These are phyloP conservation scores for Branchinecta lynchi DNA, from an alignment of 1,140 invertebrate species.

Conservation along the genomic window DNA sequence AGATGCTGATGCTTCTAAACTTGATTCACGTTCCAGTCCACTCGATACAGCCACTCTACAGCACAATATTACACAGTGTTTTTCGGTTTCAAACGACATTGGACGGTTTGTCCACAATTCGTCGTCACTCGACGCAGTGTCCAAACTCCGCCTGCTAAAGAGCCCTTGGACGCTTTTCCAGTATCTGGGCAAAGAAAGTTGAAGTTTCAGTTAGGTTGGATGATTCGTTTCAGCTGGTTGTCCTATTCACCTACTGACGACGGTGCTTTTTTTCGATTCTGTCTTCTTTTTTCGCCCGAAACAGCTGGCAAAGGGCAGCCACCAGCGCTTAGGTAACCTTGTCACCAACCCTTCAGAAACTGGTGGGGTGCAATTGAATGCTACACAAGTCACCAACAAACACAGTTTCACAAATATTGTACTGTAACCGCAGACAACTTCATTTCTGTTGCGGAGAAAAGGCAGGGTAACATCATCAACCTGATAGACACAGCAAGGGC, in stretches of 20 bases:
- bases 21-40: slow-evolving; percentile 1
- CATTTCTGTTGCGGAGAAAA: slow-evolving; percentile 6
- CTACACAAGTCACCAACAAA: slow-evolving; percentile 5
- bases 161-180: no score
- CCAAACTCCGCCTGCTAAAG: no score
- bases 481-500: slow-evolving; percentile 4
- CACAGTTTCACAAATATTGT: neutral
- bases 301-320: neutral
- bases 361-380: no score
- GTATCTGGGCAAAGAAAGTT: no score
- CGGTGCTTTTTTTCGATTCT: slow-evolving; percentile 6
- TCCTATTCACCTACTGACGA: neutral
- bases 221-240: slow-evolving; percentile 5
- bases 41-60: slow-evolving; percentile 4
- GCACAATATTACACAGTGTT: no score
- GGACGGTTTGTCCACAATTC: no score
- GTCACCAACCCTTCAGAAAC: slow-evolving; percentile 4
- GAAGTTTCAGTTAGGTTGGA: slow-evolving; percentile 9
- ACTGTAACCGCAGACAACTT: slow-evolving; percentile 6
- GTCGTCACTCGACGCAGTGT: no score
- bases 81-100: no score
- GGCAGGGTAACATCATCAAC: slow-evolving; percentile 8
- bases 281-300: slow-evolving; percentile 9
- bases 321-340: neutral
- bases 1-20: slow-evolving; percentile 5